A percentile compares a stretch with the other conserved stretches of the same genome.
Conservation (phyloP, 2,113 vertebrate species). For the Rhinoderma darwinii region DNA sequence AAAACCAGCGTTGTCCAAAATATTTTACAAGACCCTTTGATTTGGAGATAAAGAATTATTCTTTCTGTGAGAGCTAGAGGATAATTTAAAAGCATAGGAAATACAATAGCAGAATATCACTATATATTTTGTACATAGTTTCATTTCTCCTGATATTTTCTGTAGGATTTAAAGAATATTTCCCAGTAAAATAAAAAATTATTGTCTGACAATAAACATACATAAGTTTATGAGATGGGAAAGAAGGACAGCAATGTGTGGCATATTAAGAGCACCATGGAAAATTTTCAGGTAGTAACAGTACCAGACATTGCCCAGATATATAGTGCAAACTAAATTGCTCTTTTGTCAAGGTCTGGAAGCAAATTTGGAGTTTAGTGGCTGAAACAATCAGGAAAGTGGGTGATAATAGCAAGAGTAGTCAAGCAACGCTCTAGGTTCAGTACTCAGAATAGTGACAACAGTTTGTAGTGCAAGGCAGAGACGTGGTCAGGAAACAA, state of each 20-base stretch:
- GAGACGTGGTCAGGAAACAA: too few species aligned
- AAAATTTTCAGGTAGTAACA: too few species aligned
- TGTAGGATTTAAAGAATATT: background rate
- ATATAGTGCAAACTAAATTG: too few species aligned
- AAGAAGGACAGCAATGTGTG: background rate
- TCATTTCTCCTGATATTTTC: background rate
- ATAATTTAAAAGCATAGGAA: background rate
- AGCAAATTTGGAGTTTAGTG: too few species aligned
- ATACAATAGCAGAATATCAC: background rate
- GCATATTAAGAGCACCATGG: too few species aligned
- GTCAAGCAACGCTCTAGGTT: too few species aligned
- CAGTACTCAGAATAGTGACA: too few species aligned
- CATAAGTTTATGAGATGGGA: background rate
- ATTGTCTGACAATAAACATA: background rate
- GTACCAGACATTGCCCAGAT: too few species aligned
- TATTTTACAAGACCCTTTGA: conserved; percentile 24
- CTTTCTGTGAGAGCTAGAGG: background rate
- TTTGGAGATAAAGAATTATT: background rate
- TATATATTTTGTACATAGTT: background rate
- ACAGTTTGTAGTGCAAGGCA: too few species aligned
- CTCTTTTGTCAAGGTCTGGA: too few species aligned
- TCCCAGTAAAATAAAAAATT: background rate
- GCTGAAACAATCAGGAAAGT: too few species aligned
- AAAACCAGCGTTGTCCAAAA: background rate
- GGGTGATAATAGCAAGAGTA: too few species aligned